Conservation (phyloP, 2,113 vertebrate genomes). For the Melanerpes aurifrons region DNA sequence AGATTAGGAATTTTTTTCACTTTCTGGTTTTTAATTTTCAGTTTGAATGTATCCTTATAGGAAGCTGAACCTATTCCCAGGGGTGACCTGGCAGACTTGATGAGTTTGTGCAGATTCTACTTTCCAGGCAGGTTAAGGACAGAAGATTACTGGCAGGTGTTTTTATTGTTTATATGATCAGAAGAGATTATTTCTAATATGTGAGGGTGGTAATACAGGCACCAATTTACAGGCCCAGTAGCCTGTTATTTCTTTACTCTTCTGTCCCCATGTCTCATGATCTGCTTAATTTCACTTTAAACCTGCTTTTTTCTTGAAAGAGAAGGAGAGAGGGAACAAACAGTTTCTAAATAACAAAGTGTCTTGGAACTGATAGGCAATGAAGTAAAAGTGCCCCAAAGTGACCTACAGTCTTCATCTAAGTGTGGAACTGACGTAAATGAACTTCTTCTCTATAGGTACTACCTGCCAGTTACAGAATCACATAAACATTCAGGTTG, state of each 20-base stretch:
- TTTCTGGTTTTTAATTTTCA: not conserved
- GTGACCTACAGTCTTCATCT: not conserved
- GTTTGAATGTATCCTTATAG: not conserved
- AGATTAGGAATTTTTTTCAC: too few species aligned
- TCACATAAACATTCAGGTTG: too few species aligned
- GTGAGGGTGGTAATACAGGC: not conserved
- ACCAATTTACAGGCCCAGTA: not conserved
- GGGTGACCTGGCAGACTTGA: not conserved
- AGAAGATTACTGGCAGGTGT: fast-evolving
- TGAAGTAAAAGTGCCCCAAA: not conserved
- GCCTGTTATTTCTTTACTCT: not conserved
- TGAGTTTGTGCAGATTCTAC: not conserved
- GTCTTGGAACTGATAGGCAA: not conserved
- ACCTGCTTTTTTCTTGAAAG: not conserved
- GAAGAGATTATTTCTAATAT: not conserved
- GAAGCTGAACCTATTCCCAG: not conserved
- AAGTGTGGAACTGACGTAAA: not conserved
- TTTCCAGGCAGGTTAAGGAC: not conserved
- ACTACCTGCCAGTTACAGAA: not conserved
- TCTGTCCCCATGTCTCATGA: not conserved
- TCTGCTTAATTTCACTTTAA: not conserved
- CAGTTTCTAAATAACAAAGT: not conserved
- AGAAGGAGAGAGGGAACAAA: not conserved
- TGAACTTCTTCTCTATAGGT: not conserved
- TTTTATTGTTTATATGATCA: not conserved